Evolutionary conservation across 2,113 vertebrate genomes (phyloP).

Genomic region (Epinephelus moara): DNA sequence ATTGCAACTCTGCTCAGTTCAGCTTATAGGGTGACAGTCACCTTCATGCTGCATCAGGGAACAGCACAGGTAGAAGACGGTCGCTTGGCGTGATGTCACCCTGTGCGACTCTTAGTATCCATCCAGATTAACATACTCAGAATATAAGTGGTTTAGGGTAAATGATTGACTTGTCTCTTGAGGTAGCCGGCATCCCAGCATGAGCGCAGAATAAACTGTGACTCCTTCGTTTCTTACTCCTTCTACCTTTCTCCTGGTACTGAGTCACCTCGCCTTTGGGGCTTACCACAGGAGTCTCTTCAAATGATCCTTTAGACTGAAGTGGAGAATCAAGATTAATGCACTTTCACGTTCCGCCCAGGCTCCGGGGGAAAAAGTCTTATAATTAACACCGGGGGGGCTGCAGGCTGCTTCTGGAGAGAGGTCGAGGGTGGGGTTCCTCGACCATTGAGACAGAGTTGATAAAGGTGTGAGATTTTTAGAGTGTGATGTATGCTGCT

Average conservation of each 20-base stretch:
- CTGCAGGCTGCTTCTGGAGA: constrained; percentile 64
- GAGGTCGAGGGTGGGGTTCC: constrained; percentile 46
- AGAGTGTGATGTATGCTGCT: constrained; percentile 46
- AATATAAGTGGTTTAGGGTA: constrained; percentile 35
- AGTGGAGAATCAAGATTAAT: constrained; percentile 86
- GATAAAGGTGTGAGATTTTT: constrained; percentile 59
- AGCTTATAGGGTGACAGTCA: constrained; percentile 62
- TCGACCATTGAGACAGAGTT: constrained; percentile 59
- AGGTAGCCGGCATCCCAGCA: constrained; percentile 49
- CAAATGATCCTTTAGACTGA: constrained; percentile 82
- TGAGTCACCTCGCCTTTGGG: constrained; percentile 77
- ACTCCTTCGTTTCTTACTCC: constrained; percentile 29
- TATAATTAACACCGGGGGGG: constrained; percentile 85
- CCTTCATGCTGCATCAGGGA: constrained; percentile 71
- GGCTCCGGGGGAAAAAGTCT: constrained; percentile 63
- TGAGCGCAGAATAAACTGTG: constrained; percentile 51
- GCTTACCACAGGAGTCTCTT: constrained; percentile 82
- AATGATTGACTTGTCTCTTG: constrained; percentile 62
- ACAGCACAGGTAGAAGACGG: constrained; percentile 62
- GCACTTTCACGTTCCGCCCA: constrained; percentile 76
- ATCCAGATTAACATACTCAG: constrained; percentile 63
- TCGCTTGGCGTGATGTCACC: constrained; percentile 44
- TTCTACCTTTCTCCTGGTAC: constrained; percentile 54
- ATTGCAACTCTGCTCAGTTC: constrained; percentile 23
- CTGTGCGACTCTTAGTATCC: constrained; percentile 61